Conservation (phyloP, 2,888 invertebrate species). For the Eupeodes latifasciatus region DNA sequence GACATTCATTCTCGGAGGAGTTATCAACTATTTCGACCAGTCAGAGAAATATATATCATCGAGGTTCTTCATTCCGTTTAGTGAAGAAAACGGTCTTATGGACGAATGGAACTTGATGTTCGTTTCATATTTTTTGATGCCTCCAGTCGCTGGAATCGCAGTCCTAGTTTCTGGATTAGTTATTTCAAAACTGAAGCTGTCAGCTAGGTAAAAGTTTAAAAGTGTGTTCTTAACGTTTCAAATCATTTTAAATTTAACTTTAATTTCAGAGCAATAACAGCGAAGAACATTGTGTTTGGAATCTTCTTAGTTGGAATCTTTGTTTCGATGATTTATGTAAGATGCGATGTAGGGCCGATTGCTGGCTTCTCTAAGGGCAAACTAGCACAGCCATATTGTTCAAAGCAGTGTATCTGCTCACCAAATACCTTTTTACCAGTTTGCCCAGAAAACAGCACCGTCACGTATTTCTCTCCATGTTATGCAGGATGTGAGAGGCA, state of each 20-base stretch:
- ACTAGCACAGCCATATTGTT: constrained; percentile 85
- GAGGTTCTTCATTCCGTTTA: constrained; percentile 86
- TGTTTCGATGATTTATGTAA: constrained; percentile 84
- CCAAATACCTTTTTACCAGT: constrained; percentile 86
- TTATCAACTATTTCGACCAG: constrained; percentile 85
- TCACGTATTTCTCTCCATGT: constrained; percentile 89
- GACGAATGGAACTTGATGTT: constrained; percentile 86
- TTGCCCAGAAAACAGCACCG: constrained; percentile 85
- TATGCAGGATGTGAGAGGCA: constrained; percentile 88
- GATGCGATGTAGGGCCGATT: constrained; percentile 84
- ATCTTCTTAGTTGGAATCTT: constrained; percentile 84
- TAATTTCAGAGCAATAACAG: constrained; percentile 82
- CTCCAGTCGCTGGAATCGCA: constrained; percentile 85
- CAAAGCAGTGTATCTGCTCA: constrained; percentile 85
- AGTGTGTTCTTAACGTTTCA: not conserved
- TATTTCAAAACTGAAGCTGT: constrained; percentile 85
- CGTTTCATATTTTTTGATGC: constrained; percentile 85
- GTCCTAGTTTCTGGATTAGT: constrained; percentile 86
- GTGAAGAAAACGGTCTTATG: constrained; percentile 84
- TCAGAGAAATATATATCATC: constrained; percentile 87
- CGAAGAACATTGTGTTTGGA: constrained; percentile 85
- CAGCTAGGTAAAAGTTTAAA: constrained; percentile 82
- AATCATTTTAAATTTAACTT: constrained; percentile 8
- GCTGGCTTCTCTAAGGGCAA: constrained; percentile 84
- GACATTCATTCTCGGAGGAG: constrained; percentile 85